A percentile compares a stretch with the other conserved stretches of the same genome.
Evolutionary conservation across 2,888 invertebrate species (phyloP).

Genomic region (Erpobdella octoculata): DNA sequence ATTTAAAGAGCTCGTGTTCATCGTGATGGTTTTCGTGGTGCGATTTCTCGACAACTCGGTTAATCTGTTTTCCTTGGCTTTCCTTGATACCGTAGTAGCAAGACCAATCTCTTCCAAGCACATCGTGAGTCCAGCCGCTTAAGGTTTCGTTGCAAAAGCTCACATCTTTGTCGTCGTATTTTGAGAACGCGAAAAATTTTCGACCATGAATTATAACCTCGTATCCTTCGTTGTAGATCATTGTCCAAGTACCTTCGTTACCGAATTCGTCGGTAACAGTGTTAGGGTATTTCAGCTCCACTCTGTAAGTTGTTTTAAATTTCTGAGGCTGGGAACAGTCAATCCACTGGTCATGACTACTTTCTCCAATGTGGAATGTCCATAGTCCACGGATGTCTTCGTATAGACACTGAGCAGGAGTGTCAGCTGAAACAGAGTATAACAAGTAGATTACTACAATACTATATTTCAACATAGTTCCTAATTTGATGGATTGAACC

Average conservation of each 20-base stretch:
- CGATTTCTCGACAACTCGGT: too few relatives aligned
- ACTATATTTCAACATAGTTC: too few relatives aligned
- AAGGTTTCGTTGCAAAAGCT: conserved; percentile 52
- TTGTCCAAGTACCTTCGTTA: conserved; percentile 55
- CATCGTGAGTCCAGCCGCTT: conserved; percentile 54
- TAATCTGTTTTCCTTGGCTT: too few relatives aligned
- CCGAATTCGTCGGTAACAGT: conserved; percentile 53
- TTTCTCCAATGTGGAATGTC: conserved; percentile 42
- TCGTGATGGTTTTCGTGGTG: neutral
- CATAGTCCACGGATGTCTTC: conserved; percentile 46
- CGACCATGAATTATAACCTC: conserved; percentile 52
- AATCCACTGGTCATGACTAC: conserved; percentile 15
- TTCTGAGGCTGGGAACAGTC: too few relatives aligned
- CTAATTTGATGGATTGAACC: too few relatives aligned
- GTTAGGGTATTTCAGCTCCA: conserved; percentile 52
- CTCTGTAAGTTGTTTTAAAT: neutral
- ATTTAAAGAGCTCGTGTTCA: neutral
- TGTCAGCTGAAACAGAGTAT: neutral
- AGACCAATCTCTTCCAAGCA: conserved; percentile 53
- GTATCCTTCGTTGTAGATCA: conserved; percentile 57
- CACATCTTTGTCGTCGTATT: conserved; percentile 45
- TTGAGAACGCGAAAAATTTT: conserved; percentile 55
- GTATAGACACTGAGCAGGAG: conserved; percentile 40
- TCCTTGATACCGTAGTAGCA: conserved; percentile 50
- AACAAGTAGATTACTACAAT: too few relatives aligned